Evolutionary conservation across 2,797 vertebrate genomes (phyloP).

Genomic region (Thripadectes ignobilis): DNA sequence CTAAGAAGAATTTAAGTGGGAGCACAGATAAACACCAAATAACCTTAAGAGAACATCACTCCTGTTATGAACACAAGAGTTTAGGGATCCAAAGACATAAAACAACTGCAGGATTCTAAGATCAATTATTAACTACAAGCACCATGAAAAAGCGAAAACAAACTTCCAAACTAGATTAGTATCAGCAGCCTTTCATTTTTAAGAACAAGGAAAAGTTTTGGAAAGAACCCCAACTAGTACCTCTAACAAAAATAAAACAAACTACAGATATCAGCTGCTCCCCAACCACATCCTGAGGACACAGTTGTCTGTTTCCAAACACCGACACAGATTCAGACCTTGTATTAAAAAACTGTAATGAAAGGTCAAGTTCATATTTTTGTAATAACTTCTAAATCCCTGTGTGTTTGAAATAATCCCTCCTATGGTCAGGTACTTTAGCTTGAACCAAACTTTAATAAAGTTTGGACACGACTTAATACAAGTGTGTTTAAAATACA

Average conservation of each 20-base stretch:
- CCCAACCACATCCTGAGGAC: neutral
- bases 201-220: slow-evolving; percentile 37
- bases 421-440: slow-evolving; percentile 54
- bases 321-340: neutral
- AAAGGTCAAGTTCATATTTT: slow-evolving; percentile 71
- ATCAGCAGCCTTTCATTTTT: neutral
- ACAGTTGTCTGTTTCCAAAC: slow-evolving; percentile 16
- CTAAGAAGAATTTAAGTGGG: neutral
- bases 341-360: slow-evolving; percentile 66
- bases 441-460: slow-evolving; percentile 66
- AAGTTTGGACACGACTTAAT: slow-evolving; percentile 42
- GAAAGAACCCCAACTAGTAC: slow-evolving; percentile 18
- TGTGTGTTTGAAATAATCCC: slow-evolving; percentile 51
- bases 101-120: neutral
- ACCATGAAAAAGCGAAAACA: neutral
- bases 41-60: neutral
- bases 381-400: slow-evolving; percentile 71
- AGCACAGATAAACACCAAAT: neutral
- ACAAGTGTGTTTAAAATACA: slow-evolving; percentile 61
- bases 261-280: slow-evolving; percentile 41
- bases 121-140: neutral
- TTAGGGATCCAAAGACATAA: neutral
- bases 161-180: neutral
- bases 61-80: neutral
- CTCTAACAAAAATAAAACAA: slow-evolving; percentile 33